Evolutionary conservation across 2,888 invertebrate species (phyloP), one percentile per base, ranked within the genome.

Genomic region (Galerucella nymphaeae): DNA sequence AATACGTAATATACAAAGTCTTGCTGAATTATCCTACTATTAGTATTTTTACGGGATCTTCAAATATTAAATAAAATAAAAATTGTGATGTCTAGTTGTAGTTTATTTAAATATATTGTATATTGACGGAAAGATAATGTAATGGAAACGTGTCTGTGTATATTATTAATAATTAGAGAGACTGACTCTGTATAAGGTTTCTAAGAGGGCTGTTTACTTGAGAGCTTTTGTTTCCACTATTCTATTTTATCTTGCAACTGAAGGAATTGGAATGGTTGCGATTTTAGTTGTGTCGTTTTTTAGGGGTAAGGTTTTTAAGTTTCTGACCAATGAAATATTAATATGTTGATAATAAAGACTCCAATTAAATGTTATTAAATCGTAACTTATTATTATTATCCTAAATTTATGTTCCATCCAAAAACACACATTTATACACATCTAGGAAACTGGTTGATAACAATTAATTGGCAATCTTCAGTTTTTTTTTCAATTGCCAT

Each of bases 11-110:
- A 61, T 61, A 41, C n/a, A 14, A 38, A 61, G 61, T 41, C 38
- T 38, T 41, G 61, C 18, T 63, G 42, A 48, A 57, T n/a, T 41
- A 59, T 66, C 14, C 59, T 66, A 68, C 48, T 45, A 42, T 55
- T 63, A 63, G 55, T 70, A 63, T 63, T 63, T 42, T 63, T 70
- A 63, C 18, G 62, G 57, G 45, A 69, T 69, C 57, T 48, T 61
- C 41, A 69, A 38, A 69, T 67, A 42, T 66, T 61, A 48, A 30
- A 30, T 30, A 30, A 53, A 68, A 70, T n/a, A n/a, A 14, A 63
- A 61, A 38, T 55, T 70, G 69, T 70, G 69, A 70, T 70, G 69
- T 70, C 69, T 70, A 70, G 69, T 63, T 69, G 18, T 62, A 62
- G 55, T 62, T 23, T 55, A 55, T 38, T 18, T 65, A 30, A 62